Percentiles rank a stretch among this genome's conserved stretches.
Evolutionary conservation across 2,797 vertebrate genomes (phyloP).

Genomic region (Hyperoplus immaculatus): DNA sequence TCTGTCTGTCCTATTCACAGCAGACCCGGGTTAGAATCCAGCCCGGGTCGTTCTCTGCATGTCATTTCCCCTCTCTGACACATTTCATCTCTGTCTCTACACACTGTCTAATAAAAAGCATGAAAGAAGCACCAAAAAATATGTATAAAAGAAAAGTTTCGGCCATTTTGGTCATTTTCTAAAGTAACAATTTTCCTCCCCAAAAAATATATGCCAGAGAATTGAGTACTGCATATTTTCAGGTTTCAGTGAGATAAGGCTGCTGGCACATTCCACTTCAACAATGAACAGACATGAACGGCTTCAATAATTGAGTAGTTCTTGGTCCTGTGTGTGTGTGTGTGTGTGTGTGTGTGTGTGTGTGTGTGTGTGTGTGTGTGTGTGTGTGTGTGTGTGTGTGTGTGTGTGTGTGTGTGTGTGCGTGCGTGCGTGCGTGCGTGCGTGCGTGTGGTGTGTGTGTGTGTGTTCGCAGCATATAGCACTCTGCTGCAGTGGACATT

Average conservation of each 20-base stretch:
- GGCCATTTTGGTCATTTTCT: not conserved
- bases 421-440: too few species aligned
- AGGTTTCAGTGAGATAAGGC: constrained; percentile 60
- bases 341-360: too few species aligned
- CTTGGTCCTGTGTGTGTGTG: not conserved
- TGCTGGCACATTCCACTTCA: constrained; percentile 58
- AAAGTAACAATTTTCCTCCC: not conserved
- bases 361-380: too few species aligned
- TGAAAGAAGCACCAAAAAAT: too few species aligned
- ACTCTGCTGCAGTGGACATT: constrained; percentile 41
- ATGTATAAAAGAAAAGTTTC: not conserved
- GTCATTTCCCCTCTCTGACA: too few species aligned
- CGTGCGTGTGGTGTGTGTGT: too few species aligned
- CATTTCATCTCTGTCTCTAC: too few species aligned
- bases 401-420: too few species aligned
- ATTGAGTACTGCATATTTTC: constrained; percentile 7
- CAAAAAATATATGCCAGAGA: not conserved
- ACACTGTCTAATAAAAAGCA: not conserved
- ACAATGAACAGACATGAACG: constrained; percentile 58
- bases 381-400: too few species aligned
- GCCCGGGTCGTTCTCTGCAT: too few species aligned
- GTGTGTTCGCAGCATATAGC: constrained; percentile 1
- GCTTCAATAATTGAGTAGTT: constrained; percentile 74
- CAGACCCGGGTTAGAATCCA: too few species aligned
- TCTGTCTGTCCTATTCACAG: too few species aligned